phyloP scores from a whole-genome alignment of 2,797 vertebrate species.

The Phoebastria nigripes region DNA sequence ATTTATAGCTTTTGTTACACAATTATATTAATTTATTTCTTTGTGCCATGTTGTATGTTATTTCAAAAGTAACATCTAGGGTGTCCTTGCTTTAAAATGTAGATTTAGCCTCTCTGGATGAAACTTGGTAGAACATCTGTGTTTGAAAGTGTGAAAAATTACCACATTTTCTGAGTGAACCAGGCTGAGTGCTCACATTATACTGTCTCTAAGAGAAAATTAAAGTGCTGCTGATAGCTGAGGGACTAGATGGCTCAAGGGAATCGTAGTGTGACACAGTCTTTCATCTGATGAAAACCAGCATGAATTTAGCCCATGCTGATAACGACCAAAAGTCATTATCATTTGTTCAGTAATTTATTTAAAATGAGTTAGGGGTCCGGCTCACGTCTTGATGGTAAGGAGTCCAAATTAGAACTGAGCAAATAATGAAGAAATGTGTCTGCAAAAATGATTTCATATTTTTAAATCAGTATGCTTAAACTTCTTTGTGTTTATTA shows the following conservation, averaged over 20 bases:
- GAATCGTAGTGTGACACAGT: conserved; percentile 55
- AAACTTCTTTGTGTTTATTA: not conserved
- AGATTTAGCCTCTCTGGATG: conserved; percentile 77
- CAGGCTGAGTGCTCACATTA: conserved; percentile 62
- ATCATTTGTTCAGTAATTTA: conserved; percentile 63
- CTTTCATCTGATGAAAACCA: conserved; percentile 69
- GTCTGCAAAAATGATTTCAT: not conserved
- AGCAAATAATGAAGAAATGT: conserved; percentile 21
- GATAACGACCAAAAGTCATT: conserved; percentile 64
- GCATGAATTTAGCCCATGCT: conserved; percentile 56
- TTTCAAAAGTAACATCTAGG: conserved; percentile 77
- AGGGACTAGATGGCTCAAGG: conserved; percentile 65
- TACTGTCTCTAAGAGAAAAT: conserved; percentile 63
- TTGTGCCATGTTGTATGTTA: conserved; percentile 70
- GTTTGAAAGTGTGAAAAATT: conserved; percentile 68
- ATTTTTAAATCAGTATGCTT: not conserved
- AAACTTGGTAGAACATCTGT: conserved; percentile 62
- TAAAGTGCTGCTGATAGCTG: conserved; percentile 64
- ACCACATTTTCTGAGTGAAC: conserved; percentile 63
- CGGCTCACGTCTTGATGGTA: not conserved
- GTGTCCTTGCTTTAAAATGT: conserved; percentile 83
- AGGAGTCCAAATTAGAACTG: conserved; percentile 21
- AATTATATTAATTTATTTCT: conserved; percentile 78
- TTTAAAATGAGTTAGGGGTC: conserved; percentile 61
- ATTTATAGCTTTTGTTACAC: conserved; percentile 72